phyloP scores from a whole-genome alignment of 2,113 vertebrate species.

The Rhipidura dahli region DNA sequence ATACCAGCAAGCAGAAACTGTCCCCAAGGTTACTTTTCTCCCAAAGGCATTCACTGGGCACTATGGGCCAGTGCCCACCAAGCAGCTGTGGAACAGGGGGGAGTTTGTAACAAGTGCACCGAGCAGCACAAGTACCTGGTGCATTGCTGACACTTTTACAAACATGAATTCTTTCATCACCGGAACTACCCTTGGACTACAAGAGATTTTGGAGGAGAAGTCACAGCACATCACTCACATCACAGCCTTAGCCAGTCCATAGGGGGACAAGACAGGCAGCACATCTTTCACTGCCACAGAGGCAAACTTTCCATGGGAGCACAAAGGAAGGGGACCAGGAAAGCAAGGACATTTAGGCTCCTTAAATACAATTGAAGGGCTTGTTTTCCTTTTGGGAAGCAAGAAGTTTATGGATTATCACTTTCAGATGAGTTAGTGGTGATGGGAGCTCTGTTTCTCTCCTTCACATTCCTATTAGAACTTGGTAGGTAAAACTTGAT shows the following conservation, averaged over 20 bases:
- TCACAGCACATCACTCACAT: neutral
- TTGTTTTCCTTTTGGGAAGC: neutral
- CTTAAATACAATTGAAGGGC: neutral
- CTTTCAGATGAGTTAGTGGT: neutral
- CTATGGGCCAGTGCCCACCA: neutral
- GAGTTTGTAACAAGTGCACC: neutral
- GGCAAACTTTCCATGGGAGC: accelerated
- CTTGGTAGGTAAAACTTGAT: neutral
- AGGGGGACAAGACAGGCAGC: neutral
- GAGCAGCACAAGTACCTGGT: neutral
- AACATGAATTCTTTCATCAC: neutral
- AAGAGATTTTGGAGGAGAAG: neutral
- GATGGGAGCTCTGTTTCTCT: neutral
- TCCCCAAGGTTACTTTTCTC: too few relatives aligned
- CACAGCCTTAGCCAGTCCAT: neutral
- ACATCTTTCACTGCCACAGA: accelerated
- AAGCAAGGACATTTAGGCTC: neutral
- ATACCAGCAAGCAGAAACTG: neutral
- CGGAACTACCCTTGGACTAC: neutral
- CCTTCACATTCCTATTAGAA: neutral
- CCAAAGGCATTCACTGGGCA: neutral
- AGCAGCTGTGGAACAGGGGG: accelerated
- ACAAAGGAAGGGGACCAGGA: neutral
- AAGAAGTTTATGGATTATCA: accelerated
- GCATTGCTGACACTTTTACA: neutral